Conservation (phyloP, 2,113 vertebrate species). For the Nothocercus julius region DNA sequence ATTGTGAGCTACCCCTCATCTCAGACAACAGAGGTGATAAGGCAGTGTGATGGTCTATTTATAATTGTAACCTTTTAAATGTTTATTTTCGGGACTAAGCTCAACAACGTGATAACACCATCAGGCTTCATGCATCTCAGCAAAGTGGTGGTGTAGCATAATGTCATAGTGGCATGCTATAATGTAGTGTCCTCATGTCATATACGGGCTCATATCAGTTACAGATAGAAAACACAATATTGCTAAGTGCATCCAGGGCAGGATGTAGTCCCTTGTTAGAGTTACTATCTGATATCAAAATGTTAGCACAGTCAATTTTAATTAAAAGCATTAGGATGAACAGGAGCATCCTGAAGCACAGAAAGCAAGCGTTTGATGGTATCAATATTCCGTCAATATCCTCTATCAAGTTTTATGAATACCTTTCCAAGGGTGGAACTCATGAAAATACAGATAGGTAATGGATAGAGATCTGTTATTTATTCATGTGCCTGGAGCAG, state of each 20-base stretch:
- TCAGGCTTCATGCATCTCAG: background rate
- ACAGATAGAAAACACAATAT: background rate
- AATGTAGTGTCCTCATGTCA: background rate
- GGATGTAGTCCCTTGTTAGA: background rate
- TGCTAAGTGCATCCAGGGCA: background rate
- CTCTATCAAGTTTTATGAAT: background rate
- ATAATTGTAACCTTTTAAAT: slow-evolving; percentile 9
- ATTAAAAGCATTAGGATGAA: slow-evolving; percentile 1
- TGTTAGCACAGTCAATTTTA: background rate
- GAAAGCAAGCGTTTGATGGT: background rate
- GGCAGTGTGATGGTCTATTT: background rate
- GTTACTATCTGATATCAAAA: background rate
- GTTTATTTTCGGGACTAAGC: slow-evolving; percentile 8
- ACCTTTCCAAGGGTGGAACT: background rate
- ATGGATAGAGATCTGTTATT: background rate
- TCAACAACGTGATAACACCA: background rate
- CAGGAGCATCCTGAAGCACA: background rate
- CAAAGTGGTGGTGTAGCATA: background rate
- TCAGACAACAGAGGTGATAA: background rate
- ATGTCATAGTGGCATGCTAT: background rate
- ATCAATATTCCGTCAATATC: background rate
- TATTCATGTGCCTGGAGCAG: background rate
- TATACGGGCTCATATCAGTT: background rate
- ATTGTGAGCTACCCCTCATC: background rate
- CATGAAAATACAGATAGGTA: background rate